These are phyloP conservation scores for Aphaenogaster ashmeadi DNA, from an alignment of 1,140 invertebrate genomes.

Conservation along the genomic window DNA sequence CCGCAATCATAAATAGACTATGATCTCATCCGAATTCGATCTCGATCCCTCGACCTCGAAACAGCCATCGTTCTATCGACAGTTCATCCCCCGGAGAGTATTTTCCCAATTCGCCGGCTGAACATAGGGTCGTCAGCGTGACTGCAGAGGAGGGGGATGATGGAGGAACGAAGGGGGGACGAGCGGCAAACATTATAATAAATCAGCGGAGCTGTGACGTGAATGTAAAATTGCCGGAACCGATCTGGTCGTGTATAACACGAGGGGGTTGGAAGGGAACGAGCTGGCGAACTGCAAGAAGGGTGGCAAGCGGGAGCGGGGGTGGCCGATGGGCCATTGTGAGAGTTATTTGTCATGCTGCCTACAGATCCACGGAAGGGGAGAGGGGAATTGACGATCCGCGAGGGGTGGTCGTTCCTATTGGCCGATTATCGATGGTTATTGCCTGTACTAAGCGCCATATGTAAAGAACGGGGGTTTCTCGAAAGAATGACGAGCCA, in stretches of 20 bases:
- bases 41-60: constrained; percentile 58
- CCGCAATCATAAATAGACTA: constrained; percentile 56
- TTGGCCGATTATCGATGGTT: constrained; percentile 84
- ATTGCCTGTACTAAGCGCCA: constrained; percentile 79
- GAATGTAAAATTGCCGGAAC: constrained; percentile 87
- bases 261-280: constrained; percentile 73
- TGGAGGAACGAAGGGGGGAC: constrained; percentile 16
- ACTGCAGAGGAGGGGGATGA: constrained; percentile 15
- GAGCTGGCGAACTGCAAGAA: constrained; percentile 72
- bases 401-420: constrained; percentile 71
- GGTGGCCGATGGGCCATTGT: constrained; percentile 82
- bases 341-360: constrained; percentile 86
- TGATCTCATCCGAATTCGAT: constrained; percentile 61
- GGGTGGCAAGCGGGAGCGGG: constrained; percentile 55
- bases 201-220: constrained; percentile 83
- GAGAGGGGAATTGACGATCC: constrained; percentile 72
- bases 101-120: constrained; percentile 60
- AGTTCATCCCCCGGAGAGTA: constrained; percentile 63
- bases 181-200: constrained; percentile 85
- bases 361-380: constrained; percentile 79
- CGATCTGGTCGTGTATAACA: constrained; percentile 86
- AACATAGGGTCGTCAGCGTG: constrained; percentile 54
- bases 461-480: constrained; percentile 73
- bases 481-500: constrained; percentile 33
- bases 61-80: constrained; percentile 59